A percentile compares a stretch with the other conserved stretches of the same genome.
These are phyloP conservation scores for Ophioninae sp. DNA, from an alignment of 2,888 invertebrate genomes.

Conservation along the genomic window DNA sequence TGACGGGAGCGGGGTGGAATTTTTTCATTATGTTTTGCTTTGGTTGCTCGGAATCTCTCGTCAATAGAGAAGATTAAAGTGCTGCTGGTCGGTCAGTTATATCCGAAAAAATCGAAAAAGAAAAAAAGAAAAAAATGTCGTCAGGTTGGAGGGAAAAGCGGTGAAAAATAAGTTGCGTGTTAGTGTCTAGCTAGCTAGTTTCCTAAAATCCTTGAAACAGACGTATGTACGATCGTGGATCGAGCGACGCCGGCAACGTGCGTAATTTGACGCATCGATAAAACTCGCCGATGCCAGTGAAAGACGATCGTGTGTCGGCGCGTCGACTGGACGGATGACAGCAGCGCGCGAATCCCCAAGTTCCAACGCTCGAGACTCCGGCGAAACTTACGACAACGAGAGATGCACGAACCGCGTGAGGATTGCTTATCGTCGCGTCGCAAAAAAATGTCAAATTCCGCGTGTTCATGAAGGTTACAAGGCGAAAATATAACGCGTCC, in stretches of 20 bases:
- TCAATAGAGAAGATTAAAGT: conserved; percentile 7
- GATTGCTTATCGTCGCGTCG: conserved; percentile 23
- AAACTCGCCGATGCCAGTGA: neutral
- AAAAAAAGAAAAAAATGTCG: neutral
- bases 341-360: neutral
- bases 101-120: neutral
- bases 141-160: conserved; percentile 16
- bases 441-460: conserved; percentile 27
- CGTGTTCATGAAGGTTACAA: conserved; percentile 60
- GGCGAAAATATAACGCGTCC: conserved; percentile 40
- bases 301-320: neutral
- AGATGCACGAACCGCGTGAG: conserved; percentile 30
- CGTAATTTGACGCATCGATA: neutral
- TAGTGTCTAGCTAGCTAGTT: neutral
- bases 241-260: neutral
- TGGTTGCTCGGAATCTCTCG: conserved; percentile 29
- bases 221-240: neutral
- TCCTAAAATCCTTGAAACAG: neutral
- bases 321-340: neutral
- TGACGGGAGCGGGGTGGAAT: conserved; percentile 37
- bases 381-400: conserved; percentile 15
- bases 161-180: conserved; percentile 2
- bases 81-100: neutral
- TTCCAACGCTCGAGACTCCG: neutral
- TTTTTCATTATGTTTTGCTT: conserved; percentile 58